These are phyloP conservation scores for Probaryconus sp. DNA, from an alignment of 1,140 invertebrate species.

Conservation along the genomic window DNA sequence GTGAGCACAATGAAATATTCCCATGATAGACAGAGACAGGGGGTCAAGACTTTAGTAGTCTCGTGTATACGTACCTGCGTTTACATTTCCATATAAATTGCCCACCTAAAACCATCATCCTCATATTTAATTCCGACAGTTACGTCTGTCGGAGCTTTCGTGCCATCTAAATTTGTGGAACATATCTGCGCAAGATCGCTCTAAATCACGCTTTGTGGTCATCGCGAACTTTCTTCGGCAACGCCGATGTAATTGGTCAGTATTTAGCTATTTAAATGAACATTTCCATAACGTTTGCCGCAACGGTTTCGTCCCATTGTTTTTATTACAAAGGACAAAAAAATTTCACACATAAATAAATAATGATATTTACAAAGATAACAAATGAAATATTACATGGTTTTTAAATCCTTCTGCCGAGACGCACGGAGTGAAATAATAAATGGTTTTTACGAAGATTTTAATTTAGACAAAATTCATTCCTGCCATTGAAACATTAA, in stretches of 20 bases:
- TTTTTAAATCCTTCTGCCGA: no score
- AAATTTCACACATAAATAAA: neutral
- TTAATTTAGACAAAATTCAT: no score
- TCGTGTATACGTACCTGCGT: conserved; percentile 12
- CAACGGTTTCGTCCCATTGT: neutral
- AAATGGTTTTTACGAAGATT: no score
- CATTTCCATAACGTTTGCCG: conserved; percentile 11
- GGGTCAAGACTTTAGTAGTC: conserved; percentile 27
- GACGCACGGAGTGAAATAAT: no score
- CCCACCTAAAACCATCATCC: conserved; percentile 35
- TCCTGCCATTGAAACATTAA: no score
- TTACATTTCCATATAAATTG: conserved; percentile 47
- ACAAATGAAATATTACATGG: no score
- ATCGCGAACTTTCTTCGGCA: conserved; percentile 20
- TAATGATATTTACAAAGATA: neutral
- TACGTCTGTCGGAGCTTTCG: conserved; percentile 27
- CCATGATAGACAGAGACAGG: conserved; percentile 24
- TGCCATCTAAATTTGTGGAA: conserved; percentile 28
- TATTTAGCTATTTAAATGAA: conserved; percentile 47
- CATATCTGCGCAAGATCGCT: conserved; percentile 24
- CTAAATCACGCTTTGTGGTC: conserved; percentile 42
- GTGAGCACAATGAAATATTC: conserved; percentile 40
- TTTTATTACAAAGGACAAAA: neutral
- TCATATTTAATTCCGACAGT: conserved; percentile 44
- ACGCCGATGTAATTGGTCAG: conserved; percentile 30